These are phyloP conservation scores for Pithys albifrons DNA, from an alignment of 2,113 vertebrate species.

Conservation along the genomic window DNA sequence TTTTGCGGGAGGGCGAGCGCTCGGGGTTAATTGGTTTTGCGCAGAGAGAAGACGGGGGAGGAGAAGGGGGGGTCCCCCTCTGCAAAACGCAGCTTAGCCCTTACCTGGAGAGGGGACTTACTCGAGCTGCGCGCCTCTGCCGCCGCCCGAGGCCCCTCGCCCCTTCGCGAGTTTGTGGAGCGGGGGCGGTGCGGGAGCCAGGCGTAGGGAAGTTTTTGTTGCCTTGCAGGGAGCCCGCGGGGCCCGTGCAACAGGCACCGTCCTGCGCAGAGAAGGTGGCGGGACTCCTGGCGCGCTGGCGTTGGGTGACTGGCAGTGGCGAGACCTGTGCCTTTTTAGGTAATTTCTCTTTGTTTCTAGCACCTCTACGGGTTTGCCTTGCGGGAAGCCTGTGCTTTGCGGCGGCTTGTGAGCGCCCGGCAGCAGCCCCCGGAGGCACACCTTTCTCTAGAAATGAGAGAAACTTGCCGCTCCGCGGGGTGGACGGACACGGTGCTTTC, in stretches of 20 bases:
- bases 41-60: background rate
- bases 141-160: background rate
- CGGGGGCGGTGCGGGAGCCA: background rate
- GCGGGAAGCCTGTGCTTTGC: background rate
- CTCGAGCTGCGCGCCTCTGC: background rate
- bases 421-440: background rate
- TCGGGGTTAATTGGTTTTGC: background rate
- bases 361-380: background rate
- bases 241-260: constrained; percentile 16
- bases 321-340: background rate
- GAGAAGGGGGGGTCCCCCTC: background rate
- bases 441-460: background rate
- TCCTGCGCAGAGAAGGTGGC: background rate
- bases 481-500: background rate
- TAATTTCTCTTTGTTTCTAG: background rate
- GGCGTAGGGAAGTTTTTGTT: constrained; percentile 40
- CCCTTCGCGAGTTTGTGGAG: background rate
- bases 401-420: background rate
- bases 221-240: background rate
- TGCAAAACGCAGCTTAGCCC: background rate
- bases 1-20: background rate
- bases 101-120: background rate
- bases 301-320: background rate
- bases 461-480: background rate
- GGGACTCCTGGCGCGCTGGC: no score